Evolutionary conservation across 1,140 invertebrate species (phyloP), one percentile per base, ranked within the genome.

Genomic region (Drosophila repletoides): DNA sequence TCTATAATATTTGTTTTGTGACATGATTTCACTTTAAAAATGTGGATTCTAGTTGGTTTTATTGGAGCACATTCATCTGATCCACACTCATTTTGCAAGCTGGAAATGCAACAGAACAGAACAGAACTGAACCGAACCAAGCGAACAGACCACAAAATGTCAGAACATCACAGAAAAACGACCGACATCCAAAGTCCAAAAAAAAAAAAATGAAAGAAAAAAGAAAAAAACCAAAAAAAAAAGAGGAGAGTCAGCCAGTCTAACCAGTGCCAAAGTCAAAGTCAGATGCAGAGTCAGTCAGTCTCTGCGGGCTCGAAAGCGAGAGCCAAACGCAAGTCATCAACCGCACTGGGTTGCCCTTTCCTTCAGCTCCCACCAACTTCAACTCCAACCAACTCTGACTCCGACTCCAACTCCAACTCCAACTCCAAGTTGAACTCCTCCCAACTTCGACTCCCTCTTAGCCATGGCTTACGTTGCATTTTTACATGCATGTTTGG

Each of bases 401-500:
- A 21, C 19, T 66, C 12, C 7, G 33, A 38, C 15, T 48, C 59
- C n/a, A n/a, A n/a, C 22, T 9, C 21, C 43, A n/a, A n/a, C 28
- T 33, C 5, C 12, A n/a, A n/a, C 31, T 10, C 12, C 10, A 7
- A 1, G 10, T n/a, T 15, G 5, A 10, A 12, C 51, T 19, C 43
- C 21, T 22, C n/a, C n/a, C n/a, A n/a, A 26, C 26, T 14, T 34
- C 15, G n/a, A 21, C 19, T 15, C 5, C 4, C 48, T 40, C 65
- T 51, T 45, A 55, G 38, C 45, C 64, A 51, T 51, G 60, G 66
- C 72, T 81, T 81, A 81, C 74, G 79, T 67, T 86, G 79, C 79
- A 83, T 83, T 83, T 83, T 86, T 84, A 83, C 79, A 86, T 83
- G 79, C 74, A 83, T 83, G 79, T 69, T 76, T 74, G 66, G 70